Percentiles rank a stretch among this genome's conserved stretches.
phyloP scores from a whole-genome alignment of 1,140 invertebrate genomes.

The Achatina immaculata region DNA sequence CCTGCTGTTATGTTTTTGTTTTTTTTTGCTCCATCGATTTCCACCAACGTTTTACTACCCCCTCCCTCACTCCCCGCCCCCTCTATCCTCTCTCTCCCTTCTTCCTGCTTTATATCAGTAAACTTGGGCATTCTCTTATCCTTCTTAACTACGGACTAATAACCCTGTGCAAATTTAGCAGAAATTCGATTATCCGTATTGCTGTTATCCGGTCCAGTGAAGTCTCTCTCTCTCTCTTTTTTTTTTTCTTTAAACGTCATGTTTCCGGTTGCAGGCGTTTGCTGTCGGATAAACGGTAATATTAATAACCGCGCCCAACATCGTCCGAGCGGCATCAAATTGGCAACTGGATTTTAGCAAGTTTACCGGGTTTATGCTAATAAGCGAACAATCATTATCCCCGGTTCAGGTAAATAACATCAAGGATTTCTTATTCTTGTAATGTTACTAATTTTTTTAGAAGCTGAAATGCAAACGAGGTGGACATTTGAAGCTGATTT shows the following conservation, averaged over 20 bases:
- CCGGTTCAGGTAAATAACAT: background rate
- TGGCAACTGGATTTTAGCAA: constrained; percentile 12
- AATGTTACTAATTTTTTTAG: too few species aligned
- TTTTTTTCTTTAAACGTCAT: too few species aligned
- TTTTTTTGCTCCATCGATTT: background rate
- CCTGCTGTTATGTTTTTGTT: background rate
- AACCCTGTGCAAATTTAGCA: constrained; percentile 5
- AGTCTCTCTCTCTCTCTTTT: too few species aligned
- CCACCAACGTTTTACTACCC: background rate
- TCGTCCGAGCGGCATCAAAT: background rate
- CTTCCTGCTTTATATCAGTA: too few species aligned
- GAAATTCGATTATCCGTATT: background rate
- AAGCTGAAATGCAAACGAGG: too few species aligned
- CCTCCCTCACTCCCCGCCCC: background rate
- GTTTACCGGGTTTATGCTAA: constrained; percentile 15
- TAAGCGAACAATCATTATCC: constrained; percentile 2
- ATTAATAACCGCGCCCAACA: constrained; percentile 7
- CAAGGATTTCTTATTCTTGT: background rate
- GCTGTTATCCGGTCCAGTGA: background rate
- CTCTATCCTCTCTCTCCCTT: background rate
- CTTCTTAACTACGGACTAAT: background rate
- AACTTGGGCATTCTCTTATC: background rate
- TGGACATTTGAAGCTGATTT: too few species aligned
- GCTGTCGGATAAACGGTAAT: constrained; percentile 11
- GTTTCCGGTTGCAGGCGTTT: constrained; percentile 5